A percentile compares a stretch with the other conserved stretches of the same genome.
These are phyloP conservation scores for Echeneis naucrates DNA, from an alignment of 2,797 vertebrate genomes.

Conservation along the genomic window DNA sequence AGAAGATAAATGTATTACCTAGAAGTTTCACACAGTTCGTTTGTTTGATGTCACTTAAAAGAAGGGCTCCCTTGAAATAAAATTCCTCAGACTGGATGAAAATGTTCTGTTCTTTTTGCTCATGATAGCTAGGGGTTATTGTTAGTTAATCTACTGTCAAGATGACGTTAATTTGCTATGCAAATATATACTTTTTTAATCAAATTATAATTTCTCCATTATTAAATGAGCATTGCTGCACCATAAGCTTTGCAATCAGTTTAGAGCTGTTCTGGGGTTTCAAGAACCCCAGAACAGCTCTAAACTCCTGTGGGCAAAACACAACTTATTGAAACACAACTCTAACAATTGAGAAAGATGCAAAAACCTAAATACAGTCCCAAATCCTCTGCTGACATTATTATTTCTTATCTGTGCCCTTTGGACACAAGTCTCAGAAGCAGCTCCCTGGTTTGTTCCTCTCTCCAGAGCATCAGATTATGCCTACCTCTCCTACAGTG, in stretches of 20 bases:
- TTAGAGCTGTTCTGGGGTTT: background rate
- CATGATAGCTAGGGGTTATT: background rate
- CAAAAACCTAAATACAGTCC: conserved; percentile 27
- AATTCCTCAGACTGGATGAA: background rate
- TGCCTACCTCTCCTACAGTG: conserved; percentile 53
- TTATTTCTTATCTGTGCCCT: conserved; percentile 53
- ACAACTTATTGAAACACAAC: conserved; percentile 33
- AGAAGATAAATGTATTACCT: background rate
- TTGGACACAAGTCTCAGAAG: conserved; percentile 52
- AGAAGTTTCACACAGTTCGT: background rate
- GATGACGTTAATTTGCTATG: background rate
- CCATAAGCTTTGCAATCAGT: background rate
- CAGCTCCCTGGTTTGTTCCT: conserved; percentile 22
- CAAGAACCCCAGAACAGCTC: conserved; percentile 15
- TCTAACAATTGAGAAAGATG: conserved; percentile 27
- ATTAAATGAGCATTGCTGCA: background rate
- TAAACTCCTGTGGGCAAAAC: conserved; percentile 31
- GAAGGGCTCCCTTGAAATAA: background rate
- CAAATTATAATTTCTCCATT: background rate
- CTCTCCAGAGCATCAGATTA: conserved; percentile 38
- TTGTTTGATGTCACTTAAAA: background rate
- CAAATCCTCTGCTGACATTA: conserved; percentile 43
- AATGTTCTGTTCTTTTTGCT: background rate
- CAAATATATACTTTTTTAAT: background rate
- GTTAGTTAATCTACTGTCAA: background rate